These are phyloP conservation scores for Neodontobutis hainanensis DNA, from an alignment of 2,113 vertebrate species.

Conservation along the genomic window DNA sequence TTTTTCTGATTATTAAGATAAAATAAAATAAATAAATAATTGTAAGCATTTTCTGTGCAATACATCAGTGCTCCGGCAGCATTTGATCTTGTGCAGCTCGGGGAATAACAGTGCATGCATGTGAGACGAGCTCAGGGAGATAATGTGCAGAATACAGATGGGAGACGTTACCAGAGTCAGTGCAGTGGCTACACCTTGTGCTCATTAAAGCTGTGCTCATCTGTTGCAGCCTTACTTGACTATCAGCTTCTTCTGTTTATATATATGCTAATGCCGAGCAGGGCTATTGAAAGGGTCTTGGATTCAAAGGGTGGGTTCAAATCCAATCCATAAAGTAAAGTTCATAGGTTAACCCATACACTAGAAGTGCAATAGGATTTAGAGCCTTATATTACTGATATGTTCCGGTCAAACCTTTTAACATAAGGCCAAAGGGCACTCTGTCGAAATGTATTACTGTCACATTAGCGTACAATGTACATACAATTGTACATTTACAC, in stretches of 20 bases:
- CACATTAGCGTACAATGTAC: conserved; percentile 10
- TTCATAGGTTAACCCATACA: conserved; percentile 36
- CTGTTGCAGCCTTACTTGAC: conserved; percentile 34
- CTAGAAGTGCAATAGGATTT: conserved; percentile 18
- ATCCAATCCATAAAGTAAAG: conserved; percentile 53
- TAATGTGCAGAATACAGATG: conserved; percentile 45
- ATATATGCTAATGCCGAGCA: conserved; percentile 31
- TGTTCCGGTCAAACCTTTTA: conserved; percentile 30
- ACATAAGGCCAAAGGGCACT: conserved; percentile 13
- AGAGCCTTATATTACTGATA: conserved; percentile 11
- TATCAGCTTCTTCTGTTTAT: conserved; percentile 2
- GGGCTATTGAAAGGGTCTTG: background rate
- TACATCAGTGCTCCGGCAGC: conserved; percentile 40
- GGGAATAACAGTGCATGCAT: conserved; percentile 30
- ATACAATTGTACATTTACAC: background rate
- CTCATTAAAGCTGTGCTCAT: conserved; percentile 42
- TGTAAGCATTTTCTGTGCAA: conserved; percentile 37
- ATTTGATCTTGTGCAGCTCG: conserved; percentile 41
- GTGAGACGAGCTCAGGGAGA: conserved; percentile 34
- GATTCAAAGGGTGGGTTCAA: conserved; percentile 18
- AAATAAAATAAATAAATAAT: conserved; percentile 22
- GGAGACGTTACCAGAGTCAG: conserved; percentile 31
- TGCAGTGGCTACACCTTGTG: conserved; percentile 26
- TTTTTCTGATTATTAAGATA: conserved; percentile 42
- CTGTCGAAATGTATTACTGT: conserved; percentile 7